phyloP scores from a whole-genome alignment of 2,888 invertebrate genomes.

The Hartigia nigra region DNA sequence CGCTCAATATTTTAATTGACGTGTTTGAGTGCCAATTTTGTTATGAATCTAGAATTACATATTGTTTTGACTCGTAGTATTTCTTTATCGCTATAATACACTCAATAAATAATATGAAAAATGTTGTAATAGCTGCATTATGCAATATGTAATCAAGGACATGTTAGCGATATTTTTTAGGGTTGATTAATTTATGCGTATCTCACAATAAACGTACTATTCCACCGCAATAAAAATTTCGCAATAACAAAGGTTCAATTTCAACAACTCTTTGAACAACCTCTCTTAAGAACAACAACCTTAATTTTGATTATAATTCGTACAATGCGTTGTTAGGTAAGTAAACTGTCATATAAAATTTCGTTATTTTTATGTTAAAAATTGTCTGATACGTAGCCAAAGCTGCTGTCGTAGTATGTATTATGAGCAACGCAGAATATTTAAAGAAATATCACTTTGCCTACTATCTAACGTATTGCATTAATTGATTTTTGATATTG shows the following conservation, averaged over 20 bases:
- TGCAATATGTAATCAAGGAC: background rate
- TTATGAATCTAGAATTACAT: background rate
- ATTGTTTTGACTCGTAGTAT: background rate
- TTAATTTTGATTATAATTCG: background rate
- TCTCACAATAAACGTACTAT: background rate
- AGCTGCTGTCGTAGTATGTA: background rate
- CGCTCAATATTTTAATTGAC: too few relatives aligned
- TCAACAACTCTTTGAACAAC: too few relatives aligned
- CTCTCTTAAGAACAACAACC: background rate
- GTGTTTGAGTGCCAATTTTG: background rate
- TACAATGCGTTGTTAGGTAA: too few relatives aligned
- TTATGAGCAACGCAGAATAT: background rate
- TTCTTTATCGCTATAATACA: background rate
- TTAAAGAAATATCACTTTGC: background rate
- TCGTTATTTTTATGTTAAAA: too few relatives aligned
- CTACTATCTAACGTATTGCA: background rate
- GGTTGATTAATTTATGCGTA: too few relatives aligned
- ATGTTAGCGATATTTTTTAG: background rate
- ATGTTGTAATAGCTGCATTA: background rate
- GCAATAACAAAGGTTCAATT: too few relatives aligned
- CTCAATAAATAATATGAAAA: background rate
- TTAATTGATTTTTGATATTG: background rate
- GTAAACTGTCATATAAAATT: too few relatives aligned
- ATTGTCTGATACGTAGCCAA: background rate
- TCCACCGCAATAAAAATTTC: too few relatives aligned